Percentiles rank a stretch among this genome's conserved stretches.
Conservation (phyloP, 1,140 invertebrate species). For the Cheumatopsyche charites region DNA sequence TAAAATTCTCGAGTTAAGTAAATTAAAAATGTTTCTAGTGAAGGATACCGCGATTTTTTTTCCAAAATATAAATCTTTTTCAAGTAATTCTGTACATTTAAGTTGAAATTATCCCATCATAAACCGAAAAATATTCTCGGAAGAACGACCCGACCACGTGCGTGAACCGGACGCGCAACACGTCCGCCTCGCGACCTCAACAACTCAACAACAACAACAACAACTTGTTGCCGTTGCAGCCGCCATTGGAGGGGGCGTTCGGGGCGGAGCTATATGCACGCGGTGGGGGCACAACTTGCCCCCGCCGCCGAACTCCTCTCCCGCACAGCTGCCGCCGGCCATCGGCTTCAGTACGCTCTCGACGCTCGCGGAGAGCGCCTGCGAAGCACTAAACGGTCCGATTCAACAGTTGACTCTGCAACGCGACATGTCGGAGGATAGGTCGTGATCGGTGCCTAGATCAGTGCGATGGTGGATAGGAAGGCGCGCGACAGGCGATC, state of each 20-base stretch:
- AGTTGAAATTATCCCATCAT: too few species aligned
- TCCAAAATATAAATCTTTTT: too few species aligned
- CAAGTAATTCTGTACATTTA: too few species aligned
- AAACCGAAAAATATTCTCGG: too few species aligned
- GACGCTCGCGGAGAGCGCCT: slow-evolving; percentile 35
- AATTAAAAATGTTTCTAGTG: too few species aligned
- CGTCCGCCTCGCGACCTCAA: neutral
- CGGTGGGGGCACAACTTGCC: slow-evolving; percentile 5
- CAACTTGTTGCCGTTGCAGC: slow-evolving; percentile 26
- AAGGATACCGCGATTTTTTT: too few species aligned
- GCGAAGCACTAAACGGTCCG: neutral
- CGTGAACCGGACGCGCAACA: neutral
- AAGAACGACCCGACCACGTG: too few species aligned
- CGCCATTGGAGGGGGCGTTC: slow-evolving; percentile 27
- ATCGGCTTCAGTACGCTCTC: slow-evolving; percentile 43
- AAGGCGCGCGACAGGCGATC: neutral
- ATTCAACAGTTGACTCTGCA: neutral
- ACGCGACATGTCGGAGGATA: neutral
- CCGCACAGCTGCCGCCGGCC: slow-evolving; percentile 4
- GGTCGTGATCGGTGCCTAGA: neutral
- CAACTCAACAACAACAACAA: slow-evolving; percentile 14
- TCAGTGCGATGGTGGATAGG: neutral
- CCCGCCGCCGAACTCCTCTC: neutral
- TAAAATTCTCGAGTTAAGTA: too few species aligned
- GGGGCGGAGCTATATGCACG: neutral